Evolutionary conservation across 2,113 vertebrate species (phyloP).

Genomic region (Columba livia): DNA sequence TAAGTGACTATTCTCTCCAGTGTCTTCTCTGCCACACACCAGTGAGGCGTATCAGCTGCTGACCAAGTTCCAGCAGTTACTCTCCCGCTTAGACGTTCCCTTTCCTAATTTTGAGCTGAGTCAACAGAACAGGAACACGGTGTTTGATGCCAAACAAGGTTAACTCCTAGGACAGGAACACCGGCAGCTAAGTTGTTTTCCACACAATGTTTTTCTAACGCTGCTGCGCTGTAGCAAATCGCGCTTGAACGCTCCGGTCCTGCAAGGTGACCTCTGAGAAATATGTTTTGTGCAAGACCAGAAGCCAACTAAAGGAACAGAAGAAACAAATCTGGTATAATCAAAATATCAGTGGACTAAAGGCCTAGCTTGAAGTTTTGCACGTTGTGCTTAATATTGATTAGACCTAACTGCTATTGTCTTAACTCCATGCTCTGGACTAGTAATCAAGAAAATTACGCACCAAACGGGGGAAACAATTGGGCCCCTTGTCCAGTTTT

Average conservation of each 20-base stretch:
- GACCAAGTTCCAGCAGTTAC: background rate
- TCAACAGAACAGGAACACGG: background rate
- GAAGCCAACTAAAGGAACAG: background rate
- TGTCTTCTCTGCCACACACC: background rate
- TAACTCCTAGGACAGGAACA: background rate
- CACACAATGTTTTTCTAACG: background rate
- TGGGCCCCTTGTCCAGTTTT: background rate
- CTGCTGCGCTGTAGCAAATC: background rate
- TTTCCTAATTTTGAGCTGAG: background rate
- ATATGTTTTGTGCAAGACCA: fast-evolving
- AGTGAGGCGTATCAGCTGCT: background rate
- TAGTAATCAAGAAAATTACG: background rate
- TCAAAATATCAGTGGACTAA: background rate
- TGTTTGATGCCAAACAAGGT: background rate
- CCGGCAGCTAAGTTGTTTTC: background rate
- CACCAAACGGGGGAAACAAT: background rate
- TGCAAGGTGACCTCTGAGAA: background rate
- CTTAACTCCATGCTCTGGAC: background rate
- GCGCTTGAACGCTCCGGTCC: background rate
- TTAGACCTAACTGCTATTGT: background rate
- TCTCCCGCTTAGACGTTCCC: background rate
- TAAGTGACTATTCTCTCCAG: background rate
- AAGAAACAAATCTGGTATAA: background rate
- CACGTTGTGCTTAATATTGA: fast-evolving
- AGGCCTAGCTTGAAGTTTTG: background rate